Evolutionary conservation across 2,797 vertebrate species (phyloP), one percentile per base, ranked within the genome.

Genomic region (Falco naumanni): DNA sequence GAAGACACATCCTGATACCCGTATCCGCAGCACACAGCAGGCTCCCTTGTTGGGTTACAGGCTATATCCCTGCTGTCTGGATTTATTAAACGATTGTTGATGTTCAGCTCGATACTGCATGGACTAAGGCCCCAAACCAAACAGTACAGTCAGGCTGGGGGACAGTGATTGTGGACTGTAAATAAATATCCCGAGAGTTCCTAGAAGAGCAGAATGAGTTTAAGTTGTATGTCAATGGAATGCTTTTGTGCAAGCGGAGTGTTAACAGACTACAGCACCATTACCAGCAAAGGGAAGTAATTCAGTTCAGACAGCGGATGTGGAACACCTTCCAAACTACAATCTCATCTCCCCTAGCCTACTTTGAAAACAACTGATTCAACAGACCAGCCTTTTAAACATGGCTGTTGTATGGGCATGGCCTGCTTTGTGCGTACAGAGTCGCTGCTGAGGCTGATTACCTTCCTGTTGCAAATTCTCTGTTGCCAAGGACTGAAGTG

Each of bases 171-270:
- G 80, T 72, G 77, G 54, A 57, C 81, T 61, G 81, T 64, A 95
- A 93, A 92, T 74, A 95, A 95, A 89, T 57, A 93, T n/a, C 51
- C 78, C 87, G 53, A 86, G 74, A 84, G 51, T 74, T 93, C 81
- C 89, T 47, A 89, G 77, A 92, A 93, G 31, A 90, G 51, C 43
- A 63, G 59, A 65, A 72, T 31, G 48, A 79, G 60, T 87, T 92
- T 63, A 72, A 93, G 76, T 68, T 54, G 7, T 14, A 25, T 29
- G 50, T 43, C 7, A 5, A 31, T 26, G 57, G 65, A 88, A 63
- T 75, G 41, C 22, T 79, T 89, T 59, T 64, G 51, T 88, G 56
- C 76, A 63, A 78, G 78, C 10, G 1, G 25, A 68, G 60, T 24
- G 72, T 90, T 82, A 90, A 89, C 83, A 12, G 54, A 64, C 45